A percentile compares a stretch with the other conserved stretches of the same genome.
Conservation (phyloP, 2,797 vertebrate genomes). For the Peromyscus attwateri region DNA sequence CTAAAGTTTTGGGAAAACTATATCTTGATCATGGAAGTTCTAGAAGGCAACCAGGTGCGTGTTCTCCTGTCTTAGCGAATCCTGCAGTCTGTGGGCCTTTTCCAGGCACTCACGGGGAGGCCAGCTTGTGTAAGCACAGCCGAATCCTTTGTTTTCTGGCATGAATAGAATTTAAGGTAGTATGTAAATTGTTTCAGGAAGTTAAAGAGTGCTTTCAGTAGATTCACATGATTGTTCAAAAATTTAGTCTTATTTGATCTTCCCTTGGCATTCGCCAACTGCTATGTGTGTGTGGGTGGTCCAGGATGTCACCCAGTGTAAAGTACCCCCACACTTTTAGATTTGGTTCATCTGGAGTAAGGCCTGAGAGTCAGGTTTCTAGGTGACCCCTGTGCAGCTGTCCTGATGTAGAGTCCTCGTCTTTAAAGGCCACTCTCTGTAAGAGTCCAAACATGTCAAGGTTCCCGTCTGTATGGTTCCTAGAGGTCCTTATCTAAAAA, state of each 20-base stretch:
- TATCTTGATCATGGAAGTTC: constrained; percentile 94
- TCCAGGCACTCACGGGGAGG: not conserved
- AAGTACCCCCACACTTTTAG: not conserved
- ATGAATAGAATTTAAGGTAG: not conserved
- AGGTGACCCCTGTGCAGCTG: fast-evolving
- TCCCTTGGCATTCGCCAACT: not conserved
- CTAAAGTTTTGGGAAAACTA: constrained; percentile 96
- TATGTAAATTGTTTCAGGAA: constrained; percentile 15
- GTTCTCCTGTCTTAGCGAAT: not conserved
- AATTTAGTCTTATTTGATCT: not conserved
- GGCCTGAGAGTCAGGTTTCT: not conserved
- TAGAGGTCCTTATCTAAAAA: not conserved
- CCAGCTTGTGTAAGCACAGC: not conserved
- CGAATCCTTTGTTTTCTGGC: not conserved
- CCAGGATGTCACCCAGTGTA: not conserved
- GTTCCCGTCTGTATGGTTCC: not conserved
- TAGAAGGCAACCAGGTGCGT: constrained; percentile 97
- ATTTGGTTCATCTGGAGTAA: not conserved
- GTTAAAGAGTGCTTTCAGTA: not conserved
- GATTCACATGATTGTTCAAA: constrained; percentile 1
- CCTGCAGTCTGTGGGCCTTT: not conserved
- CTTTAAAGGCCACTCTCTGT: not conserved
- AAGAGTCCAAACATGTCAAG: not conserved
- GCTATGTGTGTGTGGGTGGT: not conserved
- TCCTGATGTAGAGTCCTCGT: not conserved